A percentile compares a stretch with the other conserved stretches of the same genome.
phyloP scores from a whole-genome alignment of 2,888 invertebrate species.

The Apotomis capreana region DNA sequence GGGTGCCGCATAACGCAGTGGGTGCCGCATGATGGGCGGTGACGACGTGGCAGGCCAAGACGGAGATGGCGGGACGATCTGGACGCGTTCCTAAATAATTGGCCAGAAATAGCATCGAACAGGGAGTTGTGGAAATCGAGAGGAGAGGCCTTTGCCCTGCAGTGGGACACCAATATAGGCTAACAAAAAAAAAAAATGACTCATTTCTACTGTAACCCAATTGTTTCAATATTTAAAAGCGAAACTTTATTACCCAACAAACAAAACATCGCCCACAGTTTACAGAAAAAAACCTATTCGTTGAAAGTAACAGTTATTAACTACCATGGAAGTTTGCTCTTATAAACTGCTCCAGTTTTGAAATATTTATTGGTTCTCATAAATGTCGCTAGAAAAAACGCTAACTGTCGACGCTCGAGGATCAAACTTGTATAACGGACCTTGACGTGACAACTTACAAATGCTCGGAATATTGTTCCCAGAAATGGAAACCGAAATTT shows the following conservation, averaged over 20 bases:
- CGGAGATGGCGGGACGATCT: no score
- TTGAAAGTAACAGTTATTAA: conserved; percentile 80
- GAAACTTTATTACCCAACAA: conserved; percentile 66
- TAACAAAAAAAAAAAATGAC: no score
- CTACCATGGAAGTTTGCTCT: conserved; percentile 77
- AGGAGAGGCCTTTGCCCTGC: no score
- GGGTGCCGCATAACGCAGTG: no score
- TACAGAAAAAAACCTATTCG: conserved; percentile 61
- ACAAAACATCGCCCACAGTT: conserved; percentile 60
- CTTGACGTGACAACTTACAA: conserved; percentile 67
- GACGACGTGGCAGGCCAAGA: no score
- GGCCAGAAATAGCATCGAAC: no score
- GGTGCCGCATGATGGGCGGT: no score
- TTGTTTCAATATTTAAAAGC: conserved; percentile 62
- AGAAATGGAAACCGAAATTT: conserved; percentile 81
- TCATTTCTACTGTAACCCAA: conserved; percentile 21
- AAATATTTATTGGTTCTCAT: conserved; percentile 78
- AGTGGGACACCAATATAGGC: no score
- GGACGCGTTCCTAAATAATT: no score
- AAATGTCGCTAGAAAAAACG: conserved; percentile 64
- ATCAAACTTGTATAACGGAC: conserved; percentile 71
- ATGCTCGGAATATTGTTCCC: conserved; percentile 64
- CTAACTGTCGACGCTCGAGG: conserved; percentile 69
- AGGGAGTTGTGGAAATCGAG: no score
- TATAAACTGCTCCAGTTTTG: conserved; percentile 77